Evolutionary conservation across 2,113 vertebrate genomes (phyloP).

Genomic region (Hyla sarda): DNA sequence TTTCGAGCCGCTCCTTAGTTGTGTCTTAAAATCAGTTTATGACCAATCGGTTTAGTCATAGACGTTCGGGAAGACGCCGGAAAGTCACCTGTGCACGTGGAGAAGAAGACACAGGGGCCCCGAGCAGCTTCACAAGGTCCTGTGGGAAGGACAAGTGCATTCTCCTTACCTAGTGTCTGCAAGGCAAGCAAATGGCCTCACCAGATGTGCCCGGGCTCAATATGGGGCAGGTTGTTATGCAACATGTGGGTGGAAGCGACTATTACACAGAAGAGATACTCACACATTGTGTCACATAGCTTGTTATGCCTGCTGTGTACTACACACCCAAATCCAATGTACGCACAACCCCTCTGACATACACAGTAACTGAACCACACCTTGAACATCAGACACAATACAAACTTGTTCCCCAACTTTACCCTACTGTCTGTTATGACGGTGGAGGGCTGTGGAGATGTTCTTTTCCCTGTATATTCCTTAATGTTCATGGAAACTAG

Average conservation of each 20-base stretch:
- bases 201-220: too few relatives aligned
- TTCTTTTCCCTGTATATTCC: too few relatives aligned
- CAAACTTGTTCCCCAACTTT: not conserved
- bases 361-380: conserved; percentile 1
- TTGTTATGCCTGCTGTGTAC: not conserved
- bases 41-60: conserved; percentile 1
- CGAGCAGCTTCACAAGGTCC: too few relatives aligned
- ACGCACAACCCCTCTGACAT: not conserved
- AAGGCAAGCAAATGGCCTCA: too few relatives aligned
- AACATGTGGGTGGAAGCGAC: not conserved
- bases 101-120: not conserved
- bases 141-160: too few relatives aligned
- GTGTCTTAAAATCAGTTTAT: conserved; percentile 8
- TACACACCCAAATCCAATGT: conserved; percentile 15
- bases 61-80: not conserved
- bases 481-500: too few relatives aligned
- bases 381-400: conserved; percentile 17
- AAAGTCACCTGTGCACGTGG: not conserved
- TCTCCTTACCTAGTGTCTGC: too few relatives aligned
- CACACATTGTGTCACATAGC: conserved; percentile 16
- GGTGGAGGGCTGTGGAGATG: too few relatives aligned
- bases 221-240: not conserved
- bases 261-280: not conserved
- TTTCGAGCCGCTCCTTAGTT: conserved; percentile 14
- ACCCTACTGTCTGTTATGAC: too few relatives aligned